Evolutionary conservation across 92 coral and sea anemone genomes (phyloP).

Genomic region (Micromussa lordhowensis): DNA sequence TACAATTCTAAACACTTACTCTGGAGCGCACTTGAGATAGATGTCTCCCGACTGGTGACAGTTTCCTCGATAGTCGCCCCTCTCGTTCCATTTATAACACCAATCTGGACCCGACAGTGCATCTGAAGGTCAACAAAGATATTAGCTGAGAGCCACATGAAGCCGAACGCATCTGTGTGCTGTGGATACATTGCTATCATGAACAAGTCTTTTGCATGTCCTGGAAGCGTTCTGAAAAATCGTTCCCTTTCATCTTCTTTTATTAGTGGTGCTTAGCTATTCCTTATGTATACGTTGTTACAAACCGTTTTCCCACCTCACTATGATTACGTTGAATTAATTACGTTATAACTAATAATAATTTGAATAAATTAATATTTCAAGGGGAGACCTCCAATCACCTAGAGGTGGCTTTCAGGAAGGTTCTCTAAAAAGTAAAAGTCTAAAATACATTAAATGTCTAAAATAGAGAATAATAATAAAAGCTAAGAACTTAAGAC

Average conservation of each 20-base stretch:
- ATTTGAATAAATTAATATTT: too few relatives aligned
- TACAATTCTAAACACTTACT: constrained; percentile 33
- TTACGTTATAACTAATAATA: too few relatives aligned
- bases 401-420: too few relatives aligned
- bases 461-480: too few relatives aligned
- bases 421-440: too few relatives aligned
- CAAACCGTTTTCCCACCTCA: too few relatives aligned
- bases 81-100: constrained; percentile 61
- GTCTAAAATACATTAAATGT: too few relatives aligned
- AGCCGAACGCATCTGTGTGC: not conserved
- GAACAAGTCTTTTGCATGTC: not conserved
- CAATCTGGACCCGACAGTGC: constrained; percentile 60
- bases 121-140: not conserved
- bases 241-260: not conserved
- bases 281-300: too few relatives aligned
- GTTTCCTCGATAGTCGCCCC: constrained; percentile 49
- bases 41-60: constrained; percentile 49
- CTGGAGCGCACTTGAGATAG: constrained; percentile 43
- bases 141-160: not conserved
- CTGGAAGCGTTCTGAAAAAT: not conserved
- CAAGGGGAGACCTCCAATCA: too few relatives aligned
- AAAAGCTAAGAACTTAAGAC: too few relatives aligned
- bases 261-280: not conserved
- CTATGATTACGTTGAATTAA: too few relatives aligned
- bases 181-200: not conserved